Base-by-base conservation (phyloP, 2,888 invertebrate species). In the Dynastes maya region DNA sequence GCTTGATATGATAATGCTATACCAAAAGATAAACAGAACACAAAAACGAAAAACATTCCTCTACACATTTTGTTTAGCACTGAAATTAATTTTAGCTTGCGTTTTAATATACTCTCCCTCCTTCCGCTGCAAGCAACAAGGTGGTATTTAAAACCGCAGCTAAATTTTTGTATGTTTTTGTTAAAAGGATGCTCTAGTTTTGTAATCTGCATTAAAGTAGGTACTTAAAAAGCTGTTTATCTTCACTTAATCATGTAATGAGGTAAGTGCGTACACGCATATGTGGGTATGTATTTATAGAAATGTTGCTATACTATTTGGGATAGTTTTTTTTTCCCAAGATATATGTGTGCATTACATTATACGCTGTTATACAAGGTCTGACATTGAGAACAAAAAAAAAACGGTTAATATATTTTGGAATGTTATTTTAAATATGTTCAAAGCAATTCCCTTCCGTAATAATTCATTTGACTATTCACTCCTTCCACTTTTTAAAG, bases 61-160 rank as follows among this genome's bases (percentile, higher is more conserved):
- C 16, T 45, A n/a, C 45, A 45, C 65, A 67, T 67, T n/a, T 45
- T 67, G 16, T 8, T 40, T 5, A 40, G 16, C 16, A 67, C 65
- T 67, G 16, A 65, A 45, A 45, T n/a, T 9, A 9, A 22, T 67
- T 5, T 1, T 6, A 67, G 45, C n/a, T 40, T 2, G 45, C 65
- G 9, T 5, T 67, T 67, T 67, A 67, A 67, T 37, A 45, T 67
- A 67, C 13, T 45, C 45, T 22, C 65, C 65, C 65, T 22, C 65
- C 65, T 67, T 29, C 45, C 40, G 1, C 45, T 11, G 45, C 11
- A 45, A 45, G 45, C 45, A 8, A 45, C 45, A 45, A 45, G 8
- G 45, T 45, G 45, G 45, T 45, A 45, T 45, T 45, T 40, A 40
- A 40, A 40, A 40, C 40, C 40, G 40, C 40, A 40, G 5, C 5